Evolutionary conservation across 2,797 vertebrate species (phyloP), one percentile per base, ranked within the genome.

Genomic region (Saxicola maurus): DNA sequence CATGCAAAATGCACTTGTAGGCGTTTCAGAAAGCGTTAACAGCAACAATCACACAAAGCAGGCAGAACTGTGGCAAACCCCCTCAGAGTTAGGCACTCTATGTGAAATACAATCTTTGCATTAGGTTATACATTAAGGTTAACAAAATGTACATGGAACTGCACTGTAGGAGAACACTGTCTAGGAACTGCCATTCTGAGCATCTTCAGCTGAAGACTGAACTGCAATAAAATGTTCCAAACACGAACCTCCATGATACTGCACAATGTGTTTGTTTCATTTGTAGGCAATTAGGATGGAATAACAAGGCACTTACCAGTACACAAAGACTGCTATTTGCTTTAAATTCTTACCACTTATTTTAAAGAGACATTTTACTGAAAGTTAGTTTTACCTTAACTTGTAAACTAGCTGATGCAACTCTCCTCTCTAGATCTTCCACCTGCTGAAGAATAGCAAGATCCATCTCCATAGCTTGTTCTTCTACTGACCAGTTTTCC

Each of bases 391-490:
- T 98, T 98, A 99, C 99, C 98, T 99, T 99, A 65, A 98, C 97
- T 96, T 99, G 99, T 92, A 99, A 97, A 96, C 98, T 97, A 87
- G 98, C 98, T 48, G 98, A 98, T 55, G 98, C 97, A 79, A 99
- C 98, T 96, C 98, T 98, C 95, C 98, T 98, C 93, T 99, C 98
- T 94, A 99, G 97, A 80, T 98, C 97, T 97, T 99, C 98, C 60
- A 99, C 98, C 93, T 98, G 98, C 92, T 98, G 98, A 93, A 99
- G 98, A 88, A 98, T 94, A 79, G 95, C 92, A 82, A 99, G 97
- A 94, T 99, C 99, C 96, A 98, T 97, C 94, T 98, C 98, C 98
- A 99, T 98, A 55, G 98, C 98, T 95, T 98, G 98, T 72, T 99
- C 98, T 97, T 99, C 99, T 90, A 98, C 96, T 86, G 98, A 99